Conservation (phyloP, 2,888 invertebrate species). For the Ochlodes sylvanus region DNA sequence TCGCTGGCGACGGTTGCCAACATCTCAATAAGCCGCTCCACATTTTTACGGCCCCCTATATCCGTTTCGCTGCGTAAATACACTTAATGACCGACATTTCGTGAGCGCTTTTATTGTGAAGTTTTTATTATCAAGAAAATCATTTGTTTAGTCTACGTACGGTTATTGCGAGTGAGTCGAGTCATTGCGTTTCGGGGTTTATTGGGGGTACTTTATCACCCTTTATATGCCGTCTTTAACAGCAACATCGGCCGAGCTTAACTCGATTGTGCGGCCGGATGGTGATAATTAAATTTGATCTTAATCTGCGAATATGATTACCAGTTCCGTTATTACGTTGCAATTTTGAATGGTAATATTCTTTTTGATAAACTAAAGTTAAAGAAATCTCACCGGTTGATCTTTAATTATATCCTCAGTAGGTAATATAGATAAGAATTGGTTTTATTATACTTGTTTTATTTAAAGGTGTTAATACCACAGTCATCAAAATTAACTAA, state of each 20-base stretch:
- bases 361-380: constrained; percentile 54
- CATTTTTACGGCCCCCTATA: constrained; percentile 80
- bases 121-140: constrained; percentile 83
- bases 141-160: constrained; percentile 84
- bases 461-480: constrained; percentile 47
- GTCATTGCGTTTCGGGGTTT: constrained; percentile 78
- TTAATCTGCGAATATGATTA: constrained; percentile 73
- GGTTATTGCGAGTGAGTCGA: constrained; percentile 71
- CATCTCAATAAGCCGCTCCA: constrained; percentile 80
- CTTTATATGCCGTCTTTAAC: constrained; percentile 68
- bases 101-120: constrained; percentile 83
- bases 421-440: constrained; percentile 54
- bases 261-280: constrained; percentile 60
- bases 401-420: constrained; percentile 63
- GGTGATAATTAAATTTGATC: constrained; percentile 76
- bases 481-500: constrained; percentile 41
- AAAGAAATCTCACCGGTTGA: constrained; percentile 59
- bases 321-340: constrained; percentile 62
- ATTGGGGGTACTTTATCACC: constrained; percentile 80
- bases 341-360: constrained; percentile 56
- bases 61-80: constrained; percentile 83
- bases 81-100: constrained; percentile 83
- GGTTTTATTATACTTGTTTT: constrained; percentile 50
- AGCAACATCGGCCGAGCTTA: constrained; percentile 63
- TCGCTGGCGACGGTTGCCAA: constrained; percentile 69